Evolutionary conservation across 2,888 invertebrate genomes (phyloP).

Genomic region (Caenorhabditis japonica): DNA sequence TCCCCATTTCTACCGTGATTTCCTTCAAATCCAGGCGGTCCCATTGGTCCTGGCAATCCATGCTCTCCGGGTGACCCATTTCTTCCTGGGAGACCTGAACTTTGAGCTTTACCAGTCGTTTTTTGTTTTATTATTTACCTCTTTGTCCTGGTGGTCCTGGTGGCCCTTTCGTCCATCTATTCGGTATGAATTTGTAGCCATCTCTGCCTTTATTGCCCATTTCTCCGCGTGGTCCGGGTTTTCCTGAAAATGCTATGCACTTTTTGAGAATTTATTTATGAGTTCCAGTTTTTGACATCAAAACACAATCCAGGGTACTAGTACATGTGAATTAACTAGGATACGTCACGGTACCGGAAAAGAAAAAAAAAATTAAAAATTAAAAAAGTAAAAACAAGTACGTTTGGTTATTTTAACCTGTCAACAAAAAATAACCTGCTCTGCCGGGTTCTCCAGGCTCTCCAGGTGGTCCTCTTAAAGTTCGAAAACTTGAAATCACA

Average conservation of each 20-base stretch:
- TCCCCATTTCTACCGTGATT: slow-evolving; percentile 42
- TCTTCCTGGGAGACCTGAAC: slow-evolving; percentile 33
- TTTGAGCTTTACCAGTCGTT: no score
- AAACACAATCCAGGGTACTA: no score
- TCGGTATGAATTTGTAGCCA: slow-evolving; percentile 28
- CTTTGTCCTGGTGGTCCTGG: slow-evolving; percentile 31
- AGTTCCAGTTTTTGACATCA: neutral
- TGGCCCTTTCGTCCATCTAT: slow-evolving; percentile 17
- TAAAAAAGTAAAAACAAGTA: neutral
- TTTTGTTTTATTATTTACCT: slow-evolving; percentile 3
- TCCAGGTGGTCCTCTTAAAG: slow-evolving; percentile 23
- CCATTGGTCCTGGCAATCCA: slow-evolving; percentile 52
- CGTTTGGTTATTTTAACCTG: neutral
- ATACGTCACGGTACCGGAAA: no score
- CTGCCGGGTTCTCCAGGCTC: slow-evolving; percentile 30
- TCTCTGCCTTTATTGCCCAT: slow-evolving; percentile 27
- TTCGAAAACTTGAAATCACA: neutral
- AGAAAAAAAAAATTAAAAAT: no score
- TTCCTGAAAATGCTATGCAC: slow-evolving; percentile 26
- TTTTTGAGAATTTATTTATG: no score
- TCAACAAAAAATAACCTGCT: slow-evolving; percentile 14
- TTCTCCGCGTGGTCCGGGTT: slow-evolving; percentile 15
- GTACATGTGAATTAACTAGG: no score
- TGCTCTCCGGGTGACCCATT: slow-evolving; percentile 45
- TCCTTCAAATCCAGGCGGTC: slow-evolving; percentile 50